Evolutionary conservation across 53 echinoderm and acorn worm species (phyloP).

Genomic region (Echinarachnius parma): DNA sequence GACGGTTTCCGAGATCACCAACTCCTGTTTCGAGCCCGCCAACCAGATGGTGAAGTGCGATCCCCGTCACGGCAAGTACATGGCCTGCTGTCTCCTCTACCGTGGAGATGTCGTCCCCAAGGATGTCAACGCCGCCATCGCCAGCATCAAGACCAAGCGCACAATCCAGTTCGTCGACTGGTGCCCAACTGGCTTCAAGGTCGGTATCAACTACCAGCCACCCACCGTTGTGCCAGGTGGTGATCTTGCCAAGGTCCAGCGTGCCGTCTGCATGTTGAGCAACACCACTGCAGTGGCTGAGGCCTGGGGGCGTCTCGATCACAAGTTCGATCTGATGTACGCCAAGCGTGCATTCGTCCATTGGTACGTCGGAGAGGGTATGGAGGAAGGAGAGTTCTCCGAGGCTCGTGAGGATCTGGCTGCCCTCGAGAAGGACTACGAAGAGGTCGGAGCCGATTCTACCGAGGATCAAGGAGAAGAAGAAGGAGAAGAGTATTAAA

Average conservation of each 20-base stretch:
- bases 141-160: constrained; percentile 97
- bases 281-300: constrained; percentile 96
- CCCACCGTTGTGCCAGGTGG: constrained; percentile 93
- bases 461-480: too few species aligned
- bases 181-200: constrained; percentile 99
- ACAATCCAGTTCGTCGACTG: constrained; percentile 98
- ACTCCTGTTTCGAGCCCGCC: constrained; percentile 83
- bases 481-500: too few species aligned
- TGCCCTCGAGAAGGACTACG: too few species aligned
- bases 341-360: constrained; percentile 89
- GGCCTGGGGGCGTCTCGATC: constrained; percentile 86
- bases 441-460: too few species aligned
- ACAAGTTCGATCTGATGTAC: constrained; percentile 89
- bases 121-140: constrained; percentile 85
- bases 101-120: constrained; percentile 95
- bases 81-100: constrained; percentile 88
- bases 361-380: constrained; percentile 93
- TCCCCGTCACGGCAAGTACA: constrained; percentile 93
- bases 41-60: constrained; percentile 99
- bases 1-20: constrained; percentile 84
- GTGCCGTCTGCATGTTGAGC: constrained; percentile 99
- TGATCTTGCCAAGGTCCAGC: constrained; percentile 96
- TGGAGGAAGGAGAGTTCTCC: too few species aligned
- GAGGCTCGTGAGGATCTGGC: too few species aligned
- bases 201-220: constrained; percentile 98